Conservation (phyloP, 2,888 invertebrate species). For the Microctonus aethiopoides region DNA sequence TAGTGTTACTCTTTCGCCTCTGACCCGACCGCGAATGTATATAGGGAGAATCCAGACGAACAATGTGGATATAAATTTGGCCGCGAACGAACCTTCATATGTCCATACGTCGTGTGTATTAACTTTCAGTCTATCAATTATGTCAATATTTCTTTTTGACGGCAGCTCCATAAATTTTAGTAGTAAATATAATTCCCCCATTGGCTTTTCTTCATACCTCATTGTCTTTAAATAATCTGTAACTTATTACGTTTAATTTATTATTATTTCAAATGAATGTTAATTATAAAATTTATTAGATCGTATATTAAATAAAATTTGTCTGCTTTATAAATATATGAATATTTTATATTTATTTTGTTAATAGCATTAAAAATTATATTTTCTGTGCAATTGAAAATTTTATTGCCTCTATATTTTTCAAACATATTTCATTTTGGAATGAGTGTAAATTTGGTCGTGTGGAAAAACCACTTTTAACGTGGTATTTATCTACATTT, state of each 20-base stretch:
- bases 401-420: no score
- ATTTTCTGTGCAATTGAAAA: no score
- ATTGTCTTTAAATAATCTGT: not conserved
- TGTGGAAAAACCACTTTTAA: no score
- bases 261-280: no score
- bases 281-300: no score
- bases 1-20: slow-evolving; percentile 33
- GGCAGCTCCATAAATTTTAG: not conserved
- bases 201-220: not conserved
- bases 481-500: no score
- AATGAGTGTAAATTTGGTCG: not conserved
- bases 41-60: slow-evolving; percentile 13
- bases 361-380: no score
- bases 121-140: slow-evolving; percentile 17
- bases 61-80: not conserved
- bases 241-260: no score
- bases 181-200: not conserved
- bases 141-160: slow-evolving; percentile 15
- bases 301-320: no score
- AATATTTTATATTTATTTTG: no score
- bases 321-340: no score
- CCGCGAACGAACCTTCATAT: not conserved
- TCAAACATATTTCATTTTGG: no score
- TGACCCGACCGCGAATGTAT: slow-evolving; percentile 39
- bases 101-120: slow-evolving; percentile 1